Conservation (phyloP, 2,888 invertebrate species). For the Caenorhabditis japonica region DNA sequence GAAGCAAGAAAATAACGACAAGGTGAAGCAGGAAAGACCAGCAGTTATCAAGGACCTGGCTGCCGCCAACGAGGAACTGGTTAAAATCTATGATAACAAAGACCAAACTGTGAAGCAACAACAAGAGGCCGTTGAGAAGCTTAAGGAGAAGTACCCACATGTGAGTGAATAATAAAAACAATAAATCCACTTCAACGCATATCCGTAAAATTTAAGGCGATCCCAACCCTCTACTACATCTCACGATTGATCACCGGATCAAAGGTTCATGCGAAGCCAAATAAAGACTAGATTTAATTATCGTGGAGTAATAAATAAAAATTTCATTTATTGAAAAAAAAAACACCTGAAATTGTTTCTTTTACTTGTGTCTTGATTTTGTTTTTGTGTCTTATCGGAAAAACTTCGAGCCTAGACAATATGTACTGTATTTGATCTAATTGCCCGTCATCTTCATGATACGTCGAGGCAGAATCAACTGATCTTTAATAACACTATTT, state of each 20-base stretch:
- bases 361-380: no score
- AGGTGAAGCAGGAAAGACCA: constrained; percentile 23
- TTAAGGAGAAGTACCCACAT: constrained; percentile 34
- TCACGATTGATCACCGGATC: constrained; percentile 35
- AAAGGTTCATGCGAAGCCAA: neutral
- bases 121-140: constrained; percentile 11
- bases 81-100: constrained; percentile 40
- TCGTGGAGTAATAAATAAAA: no score
- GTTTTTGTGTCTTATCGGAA: no score
- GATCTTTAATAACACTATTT: no score
- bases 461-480: no score
- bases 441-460: no score
- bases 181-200: neutral
- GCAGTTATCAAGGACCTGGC: constrained; percentile 27
- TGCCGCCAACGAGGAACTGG: constrained; percentile 20
- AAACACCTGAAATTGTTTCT: no score
- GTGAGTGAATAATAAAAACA: constrained; percentile 5
- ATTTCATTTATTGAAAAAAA: no score
- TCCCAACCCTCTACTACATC: constrained; percentile 26
- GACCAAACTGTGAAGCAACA: constrained; percentile 25
- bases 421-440: no score
- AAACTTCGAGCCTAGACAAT: no score
- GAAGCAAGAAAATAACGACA: constrained; percentile 10
- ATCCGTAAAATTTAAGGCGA: constrained; percentile 14
- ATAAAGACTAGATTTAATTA: constrained; percentile 1